Evolutionary conservation across 2,113 vertebrate genomes (phyloP).

Genomic region (Turnix velox): DNA sequence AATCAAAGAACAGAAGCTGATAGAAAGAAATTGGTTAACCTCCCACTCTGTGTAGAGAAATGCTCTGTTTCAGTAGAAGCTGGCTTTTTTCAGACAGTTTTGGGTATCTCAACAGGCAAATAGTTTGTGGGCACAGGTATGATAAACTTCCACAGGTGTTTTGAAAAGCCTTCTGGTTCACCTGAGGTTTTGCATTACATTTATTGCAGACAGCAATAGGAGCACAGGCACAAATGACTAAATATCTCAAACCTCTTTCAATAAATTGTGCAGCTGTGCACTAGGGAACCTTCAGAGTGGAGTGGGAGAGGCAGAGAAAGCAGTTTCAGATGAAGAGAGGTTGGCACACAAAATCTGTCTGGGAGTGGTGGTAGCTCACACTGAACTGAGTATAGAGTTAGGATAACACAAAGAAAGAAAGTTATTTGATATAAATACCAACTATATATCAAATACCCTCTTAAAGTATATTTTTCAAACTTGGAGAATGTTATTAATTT

Average conservation of each 20-base stretch:
- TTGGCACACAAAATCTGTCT: neutral
- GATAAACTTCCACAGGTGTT: slow-evolving; percentile 48
- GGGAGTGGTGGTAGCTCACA: neutral
- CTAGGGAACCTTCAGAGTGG: neutral
- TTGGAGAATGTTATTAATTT: neutral
- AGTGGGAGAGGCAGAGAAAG: neutral
- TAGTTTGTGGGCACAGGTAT: slow-evolving; percentile 17
- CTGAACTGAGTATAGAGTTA: neutral
- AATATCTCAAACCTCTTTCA: neutral
- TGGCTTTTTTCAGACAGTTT: slow-evolving; percentile 45
- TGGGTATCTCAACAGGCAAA: slow-evolving; percentile 41
- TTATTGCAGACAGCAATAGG: slow-evolving; percentile 22
- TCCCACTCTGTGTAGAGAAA: slow-evolving; percentile 71
- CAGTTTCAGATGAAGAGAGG: neutral
- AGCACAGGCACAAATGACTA: slow-evolving; percentile 11
- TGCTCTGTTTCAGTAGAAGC: slow-evolving; percentile 65
- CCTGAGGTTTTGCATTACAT: slow-evolving; percentile 12
- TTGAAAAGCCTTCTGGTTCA: slow-evolving; percentile 36
- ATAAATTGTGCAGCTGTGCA: neutral
- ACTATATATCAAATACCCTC: neutral
- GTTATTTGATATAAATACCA: neutral
- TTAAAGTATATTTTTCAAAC: neutral
- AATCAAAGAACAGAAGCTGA: slow-evolving; percentile 77
- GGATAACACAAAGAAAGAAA: neutral
- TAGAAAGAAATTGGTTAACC: slow-evolving; percentile 61